A percentile compares a stretch with the other conserved stretches of the same genome.
Evolutionary conservation across 2,797 vertebrate species (phyloP).

Genomic region (Podarcis lilfordi): DNA sequence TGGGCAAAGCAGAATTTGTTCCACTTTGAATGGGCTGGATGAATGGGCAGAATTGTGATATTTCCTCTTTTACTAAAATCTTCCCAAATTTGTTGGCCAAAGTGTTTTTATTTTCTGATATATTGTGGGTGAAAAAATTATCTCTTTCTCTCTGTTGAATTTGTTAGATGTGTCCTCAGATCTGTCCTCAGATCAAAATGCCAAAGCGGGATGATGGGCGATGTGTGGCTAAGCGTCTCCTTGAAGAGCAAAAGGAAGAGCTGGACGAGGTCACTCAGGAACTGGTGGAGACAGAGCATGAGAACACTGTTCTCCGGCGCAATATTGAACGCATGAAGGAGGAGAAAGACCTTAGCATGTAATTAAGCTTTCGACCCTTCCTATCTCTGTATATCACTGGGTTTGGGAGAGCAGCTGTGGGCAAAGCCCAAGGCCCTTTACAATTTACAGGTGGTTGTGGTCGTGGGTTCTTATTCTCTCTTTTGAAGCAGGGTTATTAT

Average conservation of each 20-base stretch:
- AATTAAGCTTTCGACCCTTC: constrained; percentile 30
- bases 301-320: constrained; percentile 83
- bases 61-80: background rate
- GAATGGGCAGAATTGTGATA: background rate
- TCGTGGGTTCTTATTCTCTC: background rate
- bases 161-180: background rate
- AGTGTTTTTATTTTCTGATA: background rate
- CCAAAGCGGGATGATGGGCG: constrained; percentile 79
- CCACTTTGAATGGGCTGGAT: background rate
- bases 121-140: background rate
- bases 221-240: constrained; percentile 80
- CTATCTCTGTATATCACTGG: background rate
- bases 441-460: too few relatives aligned
- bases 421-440: too few relatives aligned
- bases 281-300: constrained; percentile 85
- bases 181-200: constrained; percentile 70
- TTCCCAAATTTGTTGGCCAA: background rate
- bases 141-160: background rate
- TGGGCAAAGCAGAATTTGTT: background rate
- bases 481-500: background rate
- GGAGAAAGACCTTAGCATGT: constrained; percentile 82
- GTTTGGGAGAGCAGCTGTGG: background rate
- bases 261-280: constrained; percentile 88
- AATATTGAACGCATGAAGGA: constrained; percentile 89
- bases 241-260: constrained; percentile 87